These are phyloP conservation scores for Drosophila rufa DNA, from an alignment of 1,140 invertebrate genomes.

Conservation along the genomic window DNA sequence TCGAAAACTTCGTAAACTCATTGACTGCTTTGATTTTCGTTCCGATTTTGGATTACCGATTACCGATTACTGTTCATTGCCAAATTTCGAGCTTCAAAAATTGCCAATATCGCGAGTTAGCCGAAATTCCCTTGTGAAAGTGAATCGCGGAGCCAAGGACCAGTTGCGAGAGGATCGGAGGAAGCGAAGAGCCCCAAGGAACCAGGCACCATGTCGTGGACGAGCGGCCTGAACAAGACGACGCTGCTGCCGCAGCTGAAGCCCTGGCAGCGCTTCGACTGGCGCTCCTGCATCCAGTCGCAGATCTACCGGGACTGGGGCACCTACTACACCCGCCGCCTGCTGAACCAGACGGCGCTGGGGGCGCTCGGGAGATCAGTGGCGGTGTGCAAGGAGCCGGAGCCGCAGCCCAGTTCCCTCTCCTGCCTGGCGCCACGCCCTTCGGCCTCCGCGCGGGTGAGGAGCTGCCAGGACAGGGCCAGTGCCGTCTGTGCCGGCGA, in stretches of 20 bases:
- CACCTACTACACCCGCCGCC: slow-evolving; percentile 28
- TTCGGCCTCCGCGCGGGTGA: not conserved
- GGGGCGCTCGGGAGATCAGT: slow-evolving; percentile 14
- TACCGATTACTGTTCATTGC: not conserved
- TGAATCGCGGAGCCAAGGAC: not conserved
- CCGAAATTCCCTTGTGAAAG: slow-evolving; percentile 4
- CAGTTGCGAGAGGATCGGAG: not conserved
- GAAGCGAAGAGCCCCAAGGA: not conserved
- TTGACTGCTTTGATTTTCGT: too few relatives aligned
- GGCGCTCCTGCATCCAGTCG: slow-evolving; percentile 34
- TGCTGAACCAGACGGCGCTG: slow-evolving; percentile 26
- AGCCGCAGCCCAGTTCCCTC: fast-evolving
- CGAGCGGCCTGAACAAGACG: slow-evolving; percentile 4
- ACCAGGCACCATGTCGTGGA: slow-evolving; percentile 11
- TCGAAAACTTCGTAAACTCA: not conserved
- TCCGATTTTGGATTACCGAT: too few relatives aligned
- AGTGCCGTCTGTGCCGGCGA: not conserved
- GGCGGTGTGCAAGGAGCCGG: slow-evolving; percentile 8
- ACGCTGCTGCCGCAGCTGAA: slow-evolving; percentile 21
- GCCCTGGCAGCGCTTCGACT: slow-evolving; percentile 63
- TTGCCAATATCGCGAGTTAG: not conserved
- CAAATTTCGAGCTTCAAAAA: not conserved
- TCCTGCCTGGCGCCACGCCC: not conserved
- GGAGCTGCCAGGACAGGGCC: not conserved
- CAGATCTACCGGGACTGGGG: slow-evolving; percentile 54